A percentile compares a stretch with the other conserved stretches of the same genome.
Conservation (phyloP, 2,888 invertebrate genomes). For the Lasioglossum leucozonium region DNA sequence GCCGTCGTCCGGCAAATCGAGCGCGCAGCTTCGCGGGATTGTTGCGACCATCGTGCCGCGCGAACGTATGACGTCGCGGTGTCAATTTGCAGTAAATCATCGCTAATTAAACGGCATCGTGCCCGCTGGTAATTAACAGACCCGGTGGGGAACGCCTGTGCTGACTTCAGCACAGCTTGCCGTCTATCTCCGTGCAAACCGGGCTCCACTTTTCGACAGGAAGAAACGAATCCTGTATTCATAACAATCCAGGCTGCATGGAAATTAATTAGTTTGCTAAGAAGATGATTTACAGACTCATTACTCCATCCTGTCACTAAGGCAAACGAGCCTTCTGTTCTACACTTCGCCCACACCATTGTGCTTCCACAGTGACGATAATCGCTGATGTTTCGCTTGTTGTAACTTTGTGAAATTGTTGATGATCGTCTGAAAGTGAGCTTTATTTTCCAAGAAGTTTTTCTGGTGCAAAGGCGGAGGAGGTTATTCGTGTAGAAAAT, state of each 20-base stretch:
- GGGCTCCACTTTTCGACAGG: not conserved
- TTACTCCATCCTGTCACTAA: not conserved
- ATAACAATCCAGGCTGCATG: not conserved
- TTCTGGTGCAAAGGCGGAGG: not conserved
- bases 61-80: conserved; percentile 35
- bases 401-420: not conserved
- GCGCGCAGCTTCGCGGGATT: not conserved
- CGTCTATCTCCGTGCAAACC: not conserved
- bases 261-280: not conserved
- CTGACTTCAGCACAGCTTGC: conserved; percentile 31
- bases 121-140: conserved; percentile 50
- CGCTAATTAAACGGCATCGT: conserved; percentile 56
- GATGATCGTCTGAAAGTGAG: too few species aligned
- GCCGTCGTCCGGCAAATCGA: not conserved
- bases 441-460: not conserved
- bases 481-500: not conserved
- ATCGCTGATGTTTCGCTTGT: not conserved
- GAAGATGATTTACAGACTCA: not conserved
- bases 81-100: conserved; percentile 64
- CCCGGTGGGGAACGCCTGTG: conserved; percentile 3
- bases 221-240: not conserved
- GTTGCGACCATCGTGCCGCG: conserved; percentile 7
- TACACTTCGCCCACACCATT: not conserved
- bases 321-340: not conserved
- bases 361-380: not conserved